A percentile compares a stretch with the other conserved stretches of the same genome.
phyloP scores from a whole-genome alignment of 1,140 invertebrate genomes.

The Archegozetes longisetosus region DNA sequence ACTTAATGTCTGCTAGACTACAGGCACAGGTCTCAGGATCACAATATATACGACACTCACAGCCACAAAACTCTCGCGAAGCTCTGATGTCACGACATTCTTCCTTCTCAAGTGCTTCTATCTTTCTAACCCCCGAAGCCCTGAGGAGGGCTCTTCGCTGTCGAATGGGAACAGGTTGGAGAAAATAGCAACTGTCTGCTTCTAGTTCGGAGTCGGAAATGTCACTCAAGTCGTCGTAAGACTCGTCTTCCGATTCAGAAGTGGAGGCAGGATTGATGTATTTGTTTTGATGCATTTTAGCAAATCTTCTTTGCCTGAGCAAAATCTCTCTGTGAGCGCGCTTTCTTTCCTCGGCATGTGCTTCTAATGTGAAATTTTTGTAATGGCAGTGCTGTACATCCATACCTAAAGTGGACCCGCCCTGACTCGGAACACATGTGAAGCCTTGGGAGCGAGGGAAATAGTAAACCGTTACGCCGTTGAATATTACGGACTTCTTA shows the following conservation, averaged over 20 bases:
- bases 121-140: constrained; percentile 77
- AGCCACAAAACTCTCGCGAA: constrained; percentile 86
- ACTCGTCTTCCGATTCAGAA: constrained; percentile 21
- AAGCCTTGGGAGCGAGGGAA: constrained; percentile 92
- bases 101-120: constrained; percentile 82
- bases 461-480: constrained; percentile 83
- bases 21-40: constrained; percentile 89
- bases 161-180: constrained; percentile 73
- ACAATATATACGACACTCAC: constrained; percentile 79
- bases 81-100: constrained; percentile 79
- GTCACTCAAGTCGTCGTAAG: constrained; percentile 53
- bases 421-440: constrained; percentile 84
- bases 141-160: constrained; percentile 69
- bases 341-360: constrained; percentile 73
- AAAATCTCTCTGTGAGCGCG: constrained; percentile 63
- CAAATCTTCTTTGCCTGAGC: constrained; percentile 49
- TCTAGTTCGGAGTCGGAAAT: constrained; percentile 67
- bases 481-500: constrained; percentile 53
- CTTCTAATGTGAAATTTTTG: constrained; percentile 53
- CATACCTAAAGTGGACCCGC: constrained; percentile 91
- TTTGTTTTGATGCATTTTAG: constrained; percentile 23
- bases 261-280: constrained; percentile 7
- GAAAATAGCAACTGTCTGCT: constrained; percentile 78
- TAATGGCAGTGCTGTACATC: constrained; percentile 59
- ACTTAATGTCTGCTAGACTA: constrained; percentile 85